phyloP scores from a whole-genome alignment of 2,888 invertebrate genomes.

The Scaptomyza flava region DNA sequence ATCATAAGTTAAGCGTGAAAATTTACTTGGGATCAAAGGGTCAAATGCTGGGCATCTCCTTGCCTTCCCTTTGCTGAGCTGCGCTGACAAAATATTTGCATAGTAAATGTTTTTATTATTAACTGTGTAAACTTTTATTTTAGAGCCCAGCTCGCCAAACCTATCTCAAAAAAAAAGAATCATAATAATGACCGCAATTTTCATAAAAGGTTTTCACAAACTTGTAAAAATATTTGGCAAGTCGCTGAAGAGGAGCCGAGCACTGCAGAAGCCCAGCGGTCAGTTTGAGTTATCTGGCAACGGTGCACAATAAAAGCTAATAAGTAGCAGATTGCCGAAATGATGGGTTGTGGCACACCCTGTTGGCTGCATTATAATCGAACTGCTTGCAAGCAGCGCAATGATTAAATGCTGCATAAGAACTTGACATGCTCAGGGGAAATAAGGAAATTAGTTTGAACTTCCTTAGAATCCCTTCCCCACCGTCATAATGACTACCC shows the following conservation, averaged over 20 bases:
- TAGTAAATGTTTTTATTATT: constrained; percentile 79
- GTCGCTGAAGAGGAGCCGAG: constrained; percentile 35
- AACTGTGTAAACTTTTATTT: constrained; percentile 72
- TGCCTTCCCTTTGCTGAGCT: background rate
- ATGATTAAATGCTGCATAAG: background rate
- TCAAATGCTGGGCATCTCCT: constrained; percentile 2
- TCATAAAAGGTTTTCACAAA: constrained; percentile 71
- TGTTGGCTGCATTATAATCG: background rate
- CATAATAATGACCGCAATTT: constrained; percentile 64
- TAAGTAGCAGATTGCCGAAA: background rate
- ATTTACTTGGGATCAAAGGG: constrained; percentile 58
- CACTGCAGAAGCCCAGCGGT: constrained; percentile 36
- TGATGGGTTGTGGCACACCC: constrained; percentile 18
- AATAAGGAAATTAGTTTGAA: background rate
- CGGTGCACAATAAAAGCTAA: constrained; percentile 27
- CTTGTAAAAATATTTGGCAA: constrained; percentile 74
- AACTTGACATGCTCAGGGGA: background rate
- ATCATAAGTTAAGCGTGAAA: constrained; percentile 73
- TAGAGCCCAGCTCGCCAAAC: constrained; percentile 15
- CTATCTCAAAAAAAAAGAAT: constrained; percentile 10
- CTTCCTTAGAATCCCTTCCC: background rate
- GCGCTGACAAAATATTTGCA: constrained; percentile 69
- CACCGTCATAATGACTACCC: background rate
- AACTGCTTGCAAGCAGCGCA: background rate
- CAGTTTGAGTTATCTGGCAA: constrained; percentile 23